Percentiles rank a stretch among this genome's conserved stretches.
These are phyloP conservation scores for Lithophane leautieri DNA, from an alignment of 2,888 invertebrate genomes.

Conservation along the genomic window DNA sequence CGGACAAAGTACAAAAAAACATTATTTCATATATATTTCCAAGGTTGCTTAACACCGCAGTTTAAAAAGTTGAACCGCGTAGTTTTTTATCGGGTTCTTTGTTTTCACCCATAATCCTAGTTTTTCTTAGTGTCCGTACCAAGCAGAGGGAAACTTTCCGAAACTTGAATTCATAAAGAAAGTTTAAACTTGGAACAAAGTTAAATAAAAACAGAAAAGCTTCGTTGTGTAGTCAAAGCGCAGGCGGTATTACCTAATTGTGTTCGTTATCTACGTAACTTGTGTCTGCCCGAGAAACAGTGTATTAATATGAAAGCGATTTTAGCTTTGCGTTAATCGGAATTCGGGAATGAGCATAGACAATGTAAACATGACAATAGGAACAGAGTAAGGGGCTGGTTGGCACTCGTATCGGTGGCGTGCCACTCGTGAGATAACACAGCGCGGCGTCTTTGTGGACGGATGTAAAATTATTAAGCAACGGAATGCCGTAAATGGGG, in stretches of 20 bases:
- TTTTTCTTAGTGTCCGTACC: constrained; percentile 66
- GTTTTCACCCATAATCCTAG: constrained; percentile 66
- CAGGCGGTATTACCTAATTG: constrained; percentile 54
- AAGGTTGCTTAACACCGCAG: constrained; percentile 53
- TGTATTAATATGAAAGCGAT: constrained; percentile 74
- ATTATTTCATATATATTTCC: constrained; percentile 30
- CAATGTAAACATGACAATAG: constrained; percentile 90
- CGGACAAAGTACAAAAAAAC: constrained; percentile 27
- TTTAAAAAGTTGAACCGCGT: constrained; percentile 52
- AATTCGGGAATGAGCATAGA: constrained; percentile 88
- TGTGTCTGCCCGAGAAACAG: constrained; percentile 60
- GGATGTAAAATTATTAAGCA: constrained; percentile 88
- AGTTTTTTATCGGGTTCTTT: constrained; percentile 60
- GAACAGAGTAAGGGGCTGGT: constrained; percentile 81
- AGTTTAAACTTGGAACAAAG: constrained; percentile 69
- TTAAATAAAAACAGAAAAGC: constrained; percentile 71
- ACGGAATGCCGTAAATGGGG: constrained; percentile 81
- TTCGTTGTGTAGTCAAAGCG: constrained; percentile 56
- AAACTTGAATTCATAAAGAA: constrained; percentile 71
- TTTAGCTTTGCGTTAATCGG: constrained; percentile 85
- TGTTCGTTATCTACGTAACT: constrained; percentile 55
- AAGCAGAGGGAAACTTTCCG: constrained; percentile 67
- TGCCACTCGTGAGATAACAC: constrained; percentile 88
- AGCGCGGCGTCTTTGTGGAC: constrained; percentile 85
- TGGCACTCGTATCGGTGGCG: constrained; percentile 85